Conservation (phyloP, 2,113 vertebrate species). For the Nestor notabilis region DNA sequence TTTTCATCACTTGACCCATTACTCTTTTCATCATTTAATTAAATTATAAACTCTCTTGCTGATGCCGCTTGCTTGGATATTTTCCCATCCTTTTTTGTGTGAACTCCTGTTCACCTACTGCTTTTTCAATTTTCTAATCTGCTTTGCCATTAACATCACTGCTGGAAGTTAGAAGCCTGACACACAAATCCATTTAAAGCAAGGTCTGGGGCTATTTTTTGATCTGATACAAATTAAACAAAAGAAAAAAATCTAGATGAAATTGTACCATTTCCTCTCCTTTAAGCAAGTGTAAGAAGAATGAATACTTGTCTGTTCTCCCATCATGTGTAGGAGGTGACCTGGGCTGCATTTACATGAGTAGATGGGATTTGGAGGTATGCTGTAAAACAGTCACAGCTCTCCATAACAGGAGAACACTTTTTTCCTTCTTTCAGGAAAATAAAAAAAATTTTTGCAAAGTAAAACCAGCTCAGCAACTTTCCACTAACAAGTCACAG, state of each 20-base stretch:
- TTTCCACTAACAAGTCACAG: neutral
- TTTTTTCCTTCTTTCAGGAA: neutral
- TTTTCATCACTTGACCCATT: constrained; percentile 56
- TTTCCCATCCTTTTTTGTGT: constrained; percentile 29
- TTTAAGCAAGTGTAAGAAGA: neutral
- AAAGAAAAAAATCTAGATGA: neutral
- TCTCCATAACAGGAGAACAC: neutral
- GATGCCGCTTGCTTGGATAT: neutral
- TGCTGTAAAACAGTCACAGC: neutral
- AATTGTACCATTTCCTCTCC: neutral
- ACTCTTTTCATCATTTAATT: constrained; percentile 67
- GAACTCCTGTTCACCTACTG: constrained; percentile 42
- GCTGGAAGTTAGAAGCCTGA: constrained; percentile 10
- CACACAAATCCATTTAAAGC: neutral
- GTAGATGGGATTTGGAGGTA: neutral
- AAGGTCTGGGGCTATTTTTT: constrained; percentile 16
- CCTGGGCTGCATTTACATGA: neutral
- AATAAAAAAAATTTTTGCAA: neutral
- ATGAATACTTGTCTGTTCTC: constrained; percentile 26
- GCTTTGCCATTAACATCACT: neutral
- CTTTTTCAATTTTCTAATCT: constrained; percentile 42
- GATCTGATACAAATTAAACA: neutral
- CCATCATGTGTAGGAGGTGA: neutral
- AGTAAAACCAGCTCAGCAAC: neutral
- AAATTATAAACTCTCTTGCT: constrained; percentile 50